Percentiles rank a stretch among this genome's conserved stretches.
Evolutionary conservation across 2,113 vertebrate species (phyloP).

Genomic region (Thymallus thymallus): DNA sequence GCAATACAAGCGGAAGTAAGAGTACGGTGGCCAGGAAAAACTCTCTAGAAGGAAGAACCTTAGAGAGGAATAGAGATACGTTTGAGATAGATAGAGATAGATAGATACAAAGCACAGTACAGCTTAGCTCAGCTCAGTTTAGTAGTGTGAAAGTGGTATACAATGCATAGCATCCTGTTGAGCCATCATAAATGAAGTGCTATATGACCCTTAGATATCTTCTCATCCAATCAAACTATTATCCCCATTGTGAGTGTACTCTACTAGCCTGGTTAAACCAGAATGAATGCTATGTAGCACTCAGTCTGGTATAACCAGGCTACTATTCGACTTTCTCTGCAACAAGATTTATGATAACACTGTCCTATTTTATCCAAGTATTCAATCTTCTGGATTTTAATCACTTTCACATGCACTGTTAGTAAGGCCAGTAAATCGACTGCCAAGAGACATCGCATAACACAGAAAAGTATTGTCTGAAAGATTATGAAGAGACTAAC

Average conservation of each 20-base stretch:
- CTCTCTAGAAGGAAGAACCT: no score
- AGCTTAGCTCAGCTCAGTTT: background rate
- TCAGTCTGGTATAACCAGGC: background rate
- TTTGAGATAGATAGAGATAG: no score
- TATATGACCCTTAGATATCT: background rate
- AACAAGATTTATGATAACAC: background rate
- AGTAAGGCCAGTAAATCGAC: background rate
- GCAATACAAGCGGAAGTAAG: no score
- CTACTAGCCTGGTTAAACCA: no score
- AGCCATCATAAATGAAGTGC: background rate
- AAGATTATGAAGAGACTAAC: background rate
- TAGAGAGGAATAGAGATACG: no score
- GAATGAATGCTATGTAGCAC: background rate
- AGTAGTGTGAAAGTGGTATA: background rate
- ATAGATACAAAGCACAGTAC: no score
- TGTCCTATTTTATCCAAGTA: background rate
- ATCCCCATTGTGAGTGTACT: background rate
- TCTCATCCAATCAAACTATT: background rate
- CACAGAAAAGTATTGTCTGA: background rate
- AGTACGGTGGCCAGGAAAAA: no score
- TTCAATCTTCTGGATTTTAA: background rate
- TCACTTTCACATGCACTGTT: background rate
- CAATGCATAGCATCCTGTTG: background rate
- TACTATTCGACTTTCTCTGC: background rate
- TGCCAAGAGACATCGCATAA: background rate